Percentiles rank a stretch among this genome's conserved stretches.
Evolutionary conservation across 2,113 vertebrate genomes (phyloP).

Genomic region (Neodon shergylaensis): DNA sequence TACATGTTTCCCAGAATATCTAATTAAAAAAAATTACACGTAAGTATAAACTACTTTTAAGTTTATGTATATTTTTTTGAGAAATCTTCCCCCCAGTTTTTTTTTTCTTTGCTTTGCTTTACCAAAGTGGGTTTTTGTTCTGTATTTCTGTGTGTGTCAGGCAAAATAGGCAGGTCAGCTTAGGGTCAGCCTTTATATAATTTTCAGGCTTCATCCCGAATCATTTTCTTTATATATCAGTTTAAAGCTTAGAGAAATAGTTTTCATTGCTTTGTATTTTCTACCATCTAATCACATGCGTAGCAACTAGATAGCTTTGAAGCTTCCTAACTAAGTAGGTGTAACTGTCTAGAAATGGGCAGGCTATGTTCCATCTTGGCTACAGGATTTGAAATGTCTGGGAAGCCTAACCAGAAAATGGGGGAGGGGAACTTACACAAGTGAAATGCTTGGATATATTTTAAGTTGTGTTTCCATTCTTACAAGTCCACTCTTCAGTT

Average conservation of each 20-base stretch:
- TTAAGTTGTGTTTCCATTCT: not conserved
- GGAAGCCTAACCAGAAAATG: constrained; percentile 30
- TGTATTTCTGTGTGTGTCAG: not conserved
- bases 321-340: constrained; percentile 43
- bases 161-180: not conserved
- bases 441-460: constrained; percentile 35
- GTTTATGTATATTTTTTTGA: constrained; percentile 40
- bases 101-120: not conserved
- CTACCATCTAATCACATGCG: constrained; percentile 6
- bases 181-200: not conserved
- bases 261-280: constrained; percentile 32
- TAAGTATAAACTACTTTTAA: constrained; percentile 76
- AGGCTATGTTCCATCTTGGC: not conserved
- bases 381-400: constrained; percentile 49
- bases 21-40: constrained; percentile 16
- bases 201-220: not conserved
- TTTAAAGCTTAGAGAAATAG: not conserved
- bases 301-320: constrained; percentile 61
- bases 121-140: not conserved
- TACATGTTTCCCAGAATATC: constrained; percentile 38
- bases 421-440: not conserved
- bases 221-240: not conserved
- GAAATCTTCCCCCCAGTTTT: too few species aligned
- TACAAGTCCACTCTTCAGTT: constrained; percentile 23
- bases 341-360: not conserved